Percentiles rank a stretch among this genome's conserved stretches.
Conservation (phyloP, 2,797 vertebrate species). For the Hydrocynus forskahlii region DNA sequence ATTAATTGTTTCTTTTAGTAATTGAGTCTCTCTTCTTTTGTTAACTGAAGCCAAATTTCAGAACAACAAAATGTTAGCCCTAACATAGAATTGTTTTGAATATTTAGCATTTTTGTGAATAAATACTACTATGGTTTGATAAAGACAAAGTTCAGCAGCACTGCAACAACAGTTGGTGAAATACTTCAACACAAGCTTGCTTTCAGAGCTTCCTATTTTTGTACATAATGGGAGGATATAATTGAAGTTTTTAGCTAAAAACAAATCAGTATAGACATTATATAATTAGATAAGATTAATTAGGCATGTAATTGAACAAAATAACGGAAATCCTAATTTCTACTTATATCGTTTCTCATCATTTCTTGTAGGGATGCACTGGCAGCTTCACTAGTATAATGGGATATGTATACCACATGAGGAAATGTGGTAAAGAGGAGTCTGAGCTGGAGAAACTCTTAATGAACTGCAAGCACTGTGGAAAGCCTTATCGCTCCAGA, state of each 20-base stretch:
- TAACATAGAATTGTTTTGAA: background rate
- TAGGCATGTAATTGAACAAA: no score
- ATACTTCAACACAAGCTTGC: background rate
- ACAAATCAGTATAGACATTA: no score
- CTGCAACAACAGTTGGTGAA: background rate
- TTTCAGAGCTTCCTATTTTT: background rate
- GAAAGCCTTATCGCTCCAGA: conserved; percentile 89
- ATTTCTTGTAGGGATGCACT: conserved; percentile 81
- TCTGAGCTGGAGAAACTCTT: conserved; percentile 91
- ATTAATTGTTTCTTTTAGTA: no score
- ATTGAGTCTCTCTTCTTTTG: background rate
- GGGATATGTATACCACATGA: conserved; percentile 92
- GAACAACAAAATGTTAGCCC: background rate
- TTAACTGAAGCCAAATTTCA: background rate
- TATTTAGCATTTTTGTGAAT: background rate
- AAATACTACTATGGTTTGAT: background rate
- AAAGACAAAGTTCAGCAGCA: no score
- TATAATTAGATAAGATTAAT: no score
- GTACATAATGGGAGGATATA: background rate
- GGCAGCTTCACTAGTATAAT: conserved; percentile 94
- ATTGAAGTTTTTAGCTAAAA: background rate
- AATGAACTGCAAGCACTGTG: conserved; percentile 90
- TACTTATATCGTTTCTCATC: background rate
- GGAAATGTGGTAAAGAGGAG: conserved; percentile 92
- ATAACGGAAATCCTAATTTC: background rate